Percentiles rank a stretch among this genome's conserved stretches.
Evolutionary conservation across 2,888 invertebrate genomes (phyloP).

Genomic region (Nymphalis polychloros): DNA sequence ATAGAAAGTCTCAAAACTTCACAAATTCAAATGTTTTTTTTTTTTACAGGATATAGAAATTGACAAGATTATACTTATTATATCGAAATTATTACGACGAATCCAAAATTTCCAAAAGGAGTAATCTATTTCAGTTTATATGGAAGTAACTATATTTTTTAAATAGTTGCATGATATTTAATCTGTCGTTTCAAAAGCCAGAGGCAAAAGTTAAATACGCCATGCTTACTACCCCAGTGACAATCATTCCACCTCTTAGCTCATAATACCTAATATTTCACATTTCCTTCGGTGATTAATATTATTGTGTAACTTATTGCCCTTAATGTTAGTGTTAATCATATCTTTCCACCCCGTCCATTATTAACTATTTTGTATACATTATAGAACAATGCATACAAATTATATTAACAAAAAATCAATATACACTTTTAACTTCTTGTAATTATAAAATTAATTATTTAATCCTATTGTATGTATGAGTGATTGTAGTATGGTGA

Average conservation of each 20-base stretch:
- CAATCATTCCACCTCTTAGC: conserved; percentile 30
- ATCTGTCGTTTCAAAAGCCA: not conserved
- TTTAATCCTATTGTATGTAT: not conserved
- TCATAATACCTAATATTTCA: conserved; percentile 26
- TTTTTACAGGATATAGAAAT: not conserved
- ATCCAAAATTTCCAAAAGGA: not conserved
- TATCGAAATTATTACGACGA: not conserved
- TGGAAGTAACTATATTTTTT: too few species aligned
- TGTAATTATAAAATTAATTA: conserved; percentile 9
- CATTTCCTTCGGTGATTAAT: not conserved
- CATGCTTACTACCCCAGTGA: conserved; percentile 21
- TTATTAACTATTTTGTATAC: conserved; percentile 19
- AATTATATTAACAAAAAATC: conserved; percentile 13
- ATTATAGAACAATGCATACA: conserved; percentile 27
- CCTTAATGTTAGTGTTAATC: conserved; percentile 29
- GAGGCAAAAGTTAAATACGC: not conserved
- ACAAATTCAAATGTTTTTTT: not conserved
- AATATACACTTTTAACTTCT: conserved; percentile 11
- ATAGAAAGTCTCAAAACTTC: too few species aligned
- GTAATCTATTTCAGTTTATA: too few species aligned
- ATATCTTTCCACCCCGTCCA: conserved; percentile 39
- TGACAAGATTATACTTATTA: not conserved
- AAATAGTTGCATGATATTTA: too few species aligned
- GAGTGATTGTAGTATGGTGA: conserved; percentile 32
- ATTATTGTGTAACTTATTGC: conserved; percentile 10